Conservation (phyloP, 53 echinoderm and acorn worm species). For the Luidia sarsii region DNA sequence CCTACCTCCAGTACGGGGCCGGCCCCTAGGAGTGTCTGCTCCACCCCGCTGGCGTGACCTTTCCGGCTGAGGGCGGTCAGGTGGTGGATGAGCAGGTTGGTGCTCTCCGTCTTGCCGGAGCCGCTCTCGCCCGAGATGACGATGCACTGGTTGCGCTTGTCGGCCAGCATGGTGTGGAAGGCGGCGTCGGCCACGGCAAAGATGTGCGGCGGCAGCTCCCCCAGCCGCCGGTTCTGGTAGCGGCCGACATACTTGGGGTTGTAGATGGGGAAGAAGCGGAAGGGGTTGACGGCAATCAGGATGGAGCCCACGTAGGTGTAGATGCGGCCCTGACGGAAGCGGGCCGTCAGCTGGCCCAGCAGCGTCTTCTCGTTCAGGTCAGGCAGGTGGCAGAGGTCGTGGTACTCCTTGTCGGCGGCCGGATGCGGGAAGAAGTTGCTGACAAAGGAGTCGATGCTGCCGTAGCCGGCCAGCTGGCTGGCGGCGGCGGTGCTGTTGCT, state of each 20-base stretch:
- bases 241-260: slow-evolving; percentile 97
- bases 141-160: slow-evolving; percentile 93
- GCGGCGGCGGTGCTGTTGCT: slow-evolving; percentile 67
- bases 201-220: slow-evolving; percentile 93
- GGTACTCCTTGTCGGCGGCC: slow-evolving; percentile 83
- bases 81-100: slow-evolving; percentile 91
- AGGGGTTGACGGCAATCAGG: slow-evolving; percentile 93
- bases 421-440: slow-evolving; percentile 93
- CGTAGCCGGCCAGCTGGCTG: slow-evolving; percentile 71
- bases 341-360: slow-evolving; percentile 75
- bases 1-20: slow-evolving; percentile 99
- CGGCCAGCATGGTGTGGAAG: slow-evolving; percentile 94
- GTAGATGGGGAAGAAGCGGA: slow-evolving; percentile 92
- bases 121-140: slow-evolving; percentile 99
- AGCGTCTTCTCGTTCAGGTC: slow-evolving; percentile 94
- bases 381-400: slow-evolving; percentile 97
- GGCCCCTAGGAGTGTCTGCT: slow-evolving; percentile 96
- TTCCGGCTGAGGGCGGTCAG: slow-evolving; percentile 97
- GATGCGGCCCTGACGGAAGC: slow-evolving; percentile 95
- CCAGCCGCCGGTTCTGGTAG: slow-evolving; percentile 96
- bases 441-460: slow-evolving; percentile 91
- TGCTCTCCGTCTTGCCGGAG: slow-evolving; percentile 98
- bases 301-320: slow-evolving; percentile 99
- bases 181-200: slow-evolving; percentile 98
- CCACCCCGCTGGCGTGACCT: slow-evolving; percentile 93